Evolutionary conservation across 2,113 vertebrate species (phyloP).

Genomic region (Peromyscus polionotus): DNA sequence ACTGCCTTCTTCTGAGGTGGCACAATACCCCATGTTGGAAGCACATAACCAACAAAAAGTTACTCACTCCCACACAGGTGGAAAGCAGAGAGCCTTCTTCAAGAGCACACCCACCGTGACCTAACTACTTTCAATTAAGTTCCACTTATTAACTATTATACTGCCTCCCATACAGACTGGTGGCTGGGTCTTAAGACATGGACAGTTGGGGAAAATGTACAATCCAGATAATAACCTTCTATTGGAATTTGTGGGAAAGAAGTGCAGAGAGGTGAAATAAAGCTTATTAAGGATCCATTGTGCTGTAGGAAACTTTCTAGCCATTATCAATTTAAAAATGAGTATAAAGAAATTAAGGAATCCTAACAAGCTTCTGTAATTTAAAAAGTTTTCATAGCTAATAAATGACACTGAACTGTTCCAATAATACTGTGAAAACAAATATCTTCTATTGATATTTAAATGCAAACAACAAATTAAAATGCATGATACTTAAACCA

Average conservation of each 20-base stretch:
- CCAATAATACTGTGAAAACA: not conserved
- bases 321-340: not conserved
- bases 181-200: not conserved
- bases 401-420: not conserved
- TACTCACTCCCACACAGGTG: not conserved
- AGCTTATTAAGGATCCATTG: not conserved
- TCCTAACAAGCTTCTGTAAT: not conserved
- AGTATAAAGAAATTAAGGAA: not conserved
- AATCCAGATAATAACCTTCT: not conserved
- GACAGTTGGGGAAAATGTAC: no score
- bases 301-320: accelerated
- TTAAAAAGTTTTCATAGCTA: not conserved
- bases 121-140: not conserved
- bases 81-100: not conserved
- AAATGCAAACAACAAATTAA: conserved; percentile 51
- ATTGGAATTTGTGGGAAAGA: not conserved
- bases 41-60: not conserved
- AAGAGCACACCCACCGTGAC: not conserved
- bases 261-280: not conserved
- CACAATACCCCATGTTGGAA: not conserved
- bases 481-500: not conserved
- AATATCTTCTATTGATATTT: conserved; percentile 24
- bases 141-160: no score
- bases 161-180: not conserved
- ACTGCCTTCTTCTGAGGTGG: not conserved